Base-by-base conservation (phyloP, 2,888 invertebrate species). In the Aethes cnicana region DNA sequence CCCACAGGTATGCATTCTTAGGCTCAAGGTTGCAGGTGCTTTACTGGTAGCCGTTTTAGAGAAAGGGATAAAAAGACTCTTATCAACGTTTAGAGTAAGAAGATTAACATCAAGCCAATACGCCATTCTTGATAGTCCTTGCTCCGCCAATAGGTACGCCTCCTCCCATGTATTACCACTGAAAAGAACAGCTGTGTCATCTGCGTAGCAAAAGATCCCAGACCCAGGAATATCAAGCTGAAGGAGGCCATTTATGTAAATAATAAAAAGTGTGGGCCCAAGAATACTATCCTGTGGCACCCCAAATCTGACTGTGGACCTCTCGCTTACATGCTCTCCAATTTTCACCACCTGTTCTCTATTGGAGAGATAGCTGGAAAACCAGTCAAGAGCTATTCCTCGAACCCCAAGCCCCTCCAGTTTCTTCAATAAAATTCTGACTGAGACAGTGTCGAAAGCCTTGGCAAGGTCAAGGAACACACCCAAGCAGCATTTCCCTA, bases 381-480 rank as follows among this genome's bases (percentile, higher is more conserved):
- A 26, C 26, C 26, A 37, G 9, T 20, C 9, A 1, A 37, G 37
- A 4, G 9, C 4, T 4, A n/a, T 9, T 5, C 37, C 37, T 4
- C 37, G n/a, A 1, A 21, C 14, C 4, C 37, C 37, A 2, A 37
- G 9, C 3, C 8, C 20, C 12, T 37, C 37, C 9, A 37, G 8
- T 8, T 26, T 26, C 26, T n/a, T 3, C 9, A 26, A 26, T 8
- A 26, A 26, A 8, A 26, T 26, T 2, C 26, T 26, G 8, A 37
- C 37, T n/a, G n/a, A n/a, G n/a, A n/a, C n/a, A n/a, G n/a, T n/a
- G n/a, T n/a, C n/a, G n/a, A n/a, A n/a, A n/a, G 39, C 39, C 25
- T 54, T 49, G 7, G 49, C 23, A 1, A 48, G 44, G 23, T 54
- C 54, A 6, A 54, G 25, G 11, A 55, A 55, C 1, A 52, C 33